A percentile compares a stretch with the other conserved stretches of the same genome.
phyloP scores from a whole-genome alignment of 2,113 vertebrate species.

The Brachyhypopomus gauderio region DNA sequence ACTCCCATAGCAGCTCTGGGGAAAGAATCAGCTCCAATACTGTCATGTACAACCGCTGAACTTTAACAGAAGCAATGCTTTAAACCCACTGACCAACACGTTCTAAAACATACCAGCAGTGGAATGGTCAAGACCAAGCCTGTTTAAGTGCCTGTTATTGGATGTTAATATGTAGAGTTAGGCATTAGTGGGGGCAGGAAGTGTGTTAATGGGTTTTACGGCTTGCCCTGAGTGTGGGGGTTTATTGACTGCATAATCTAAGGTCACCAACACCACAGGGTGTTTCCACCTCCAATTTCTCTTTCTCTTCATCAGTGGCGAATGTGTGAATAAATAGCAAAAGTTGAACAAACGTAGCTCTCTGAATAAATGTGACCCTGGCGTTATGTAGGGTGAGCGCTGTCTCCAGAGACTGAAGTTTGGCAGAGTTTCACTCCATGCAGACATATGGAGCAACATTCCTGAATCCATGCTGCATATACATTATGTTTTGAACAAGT shows the following conservation, averaged over 20 bases:
- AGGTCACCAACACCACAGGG: slow-evolving; percentile 51
- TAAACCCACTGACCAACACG: slow-evolving; percentile 44
- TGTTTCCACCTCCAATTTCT: slow-evolving; percentile 51
- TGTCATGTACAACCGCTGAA: slow-evolving; percentile 42
- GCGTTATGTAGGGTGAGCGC: not conserved
- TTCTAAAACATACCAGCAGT: slow-evolving; percentile 33
- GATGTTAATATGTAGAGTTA: slow-evolving; percentile 59
- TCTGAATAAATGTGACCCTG: not conserved
- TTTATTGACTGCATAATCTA: slow-evolving; percentile 55
- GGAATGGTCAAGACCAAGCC: slow-evolving; percentile 31
- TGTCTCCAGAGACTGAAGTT: not conserved
- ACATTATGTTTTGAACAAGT: not conserved
- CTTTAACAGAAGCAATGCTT: slow-evolving; percentile 47
- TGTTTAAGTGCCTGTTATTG: slow-evolving; percentile 52
- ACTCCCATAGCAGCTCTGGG: slow-evolving; percentile 24
- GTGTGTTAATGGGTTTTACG: slow-evolving; percentile 60
- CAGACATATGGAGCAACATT: not conserved
- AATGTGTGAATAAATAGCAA: slow-evolving; percentile 25
- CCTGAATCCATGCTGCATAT: not conserved
- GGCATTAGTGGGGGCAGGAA: slow-evolving; percentile 61
- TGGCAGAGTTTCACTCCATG: not conserved
- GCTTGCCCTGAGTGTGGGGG: slow-evolving; percentile 51
- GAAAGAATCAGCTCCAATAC: slow-evolving; percentile 35
- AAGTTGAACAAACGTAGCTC: not conserved
- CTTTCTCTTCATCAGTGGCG: slow-evolving; percentile 4